Conservation (phyloP, 2,797 vertebrate species). For the Menidia menidia region DNA sequence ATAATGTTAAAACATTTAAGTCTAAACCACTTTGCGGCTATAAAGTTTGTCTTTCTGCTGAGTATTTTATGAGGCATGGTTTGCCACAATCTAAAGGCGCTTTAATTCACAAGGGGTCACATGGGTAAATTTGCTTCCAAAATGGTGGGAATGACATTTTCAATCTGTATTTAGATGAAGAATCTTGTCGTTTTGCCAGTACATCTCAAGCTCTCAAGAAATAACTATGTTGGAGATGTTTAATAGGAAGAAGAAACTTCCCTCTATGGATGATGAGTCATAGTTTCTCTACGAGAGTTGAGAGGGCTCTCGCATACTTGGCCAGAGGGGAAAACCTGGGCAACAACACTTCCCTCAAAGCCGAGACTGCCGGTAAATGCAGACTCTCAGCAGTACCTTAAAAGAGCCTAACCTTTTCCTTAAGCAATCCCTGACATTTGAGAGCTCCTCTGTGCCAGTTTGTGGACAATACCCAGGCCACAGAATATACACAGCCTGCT, state of each 20-base stretch:
- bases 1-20: not conserved
- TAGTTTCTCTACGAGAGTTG: not conserved
- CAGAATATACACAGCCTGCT: too few relatives aligned
- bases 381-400: slow-evolving; percentile 12
- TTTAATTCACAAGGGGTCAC: not conserved
- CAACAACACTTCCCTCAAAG: not conserved
- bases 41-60: not conserved
- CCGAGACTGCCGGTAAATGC: not conserved
- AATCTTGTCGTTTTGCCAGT: not conserved
- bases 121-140: not conserved
- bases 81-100: not conserved
- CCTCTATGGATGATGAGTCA: not conserved
- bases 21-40: not conserved
- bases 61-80: not conserved
- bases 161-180: not conserved
- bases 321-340: not conserved
- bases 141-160: not conserved
- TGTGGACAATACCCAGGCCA: not conserved
- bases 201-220: not conserved
- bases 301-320: too few relatives aligned
- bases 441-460: not conserved
- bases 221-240: not conserved
- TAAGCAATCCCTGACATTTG: not conserved
- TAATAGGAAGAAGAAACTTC: not conserved
- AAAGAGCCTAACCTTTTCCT: slow-evolving; percentile 15